Evolutionary conservation across 2,113 vertebrate genomes (phyloP).

Genomic region (Pelecanus crispus): DNA sequence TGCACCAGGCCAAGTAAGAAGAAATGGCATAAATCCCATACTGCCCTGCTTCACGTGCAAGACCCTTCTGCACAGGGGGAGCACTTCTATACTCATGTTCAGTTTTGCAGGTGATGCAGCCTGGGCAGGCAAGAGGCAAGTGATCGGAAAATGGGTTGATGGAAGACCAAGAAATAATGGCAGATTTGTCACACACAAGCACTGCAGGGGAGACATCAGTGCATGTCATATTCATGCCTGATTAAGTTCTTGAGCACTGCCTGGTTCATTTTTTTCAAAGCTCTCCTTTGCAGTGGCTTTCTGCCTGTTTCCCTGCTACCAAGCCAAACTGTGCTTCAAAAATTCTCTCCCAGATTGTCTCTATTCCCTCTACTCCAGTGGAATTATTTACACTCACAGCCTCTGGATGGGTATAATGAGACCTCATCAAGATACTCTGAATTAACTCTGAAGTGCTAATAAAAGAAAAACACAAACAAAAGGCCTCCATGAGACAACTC

Average conservation of each 20-base stretch:
- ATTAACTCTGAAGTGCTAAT: not conserved
- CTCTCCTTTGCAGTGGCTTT: not conserved
- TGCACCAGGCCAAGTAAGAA: not conserved
- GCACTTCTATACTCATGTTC: not conserved
- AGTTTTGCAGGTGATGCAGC: not conserved
- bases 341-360: not conserved
- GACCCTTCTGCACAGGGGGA: not conserved
- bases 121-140: not conserved
- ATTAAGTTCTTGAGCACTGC: not conserved
- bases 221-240: not conserved
- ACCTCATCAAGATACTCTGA: not conserved
- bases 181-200: not conserved
- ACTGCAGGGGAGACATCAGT: not conserved
- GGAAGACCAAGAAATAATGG: not conserved
- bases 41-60: fast-evolving
- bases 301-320: not conserved
- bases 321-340: not conserved
- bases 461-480: not conserved
- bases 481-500: not conserved
- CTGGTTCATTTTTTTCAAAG: not conserved
- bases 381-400: not conserved
- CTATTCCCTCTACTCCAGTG: not conserved
- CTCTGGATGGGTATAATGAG: not conserved
- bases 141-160: not conserved
- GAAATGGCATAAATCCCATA: not conserved